A percentile compares a stretch with the other conserved stretches of the same genome.
These are phyloP conservation scores for Balearica regulorum DNA, from an alignment of 2,797 vertebrate species.

Conservation along the genomic window DNA sequence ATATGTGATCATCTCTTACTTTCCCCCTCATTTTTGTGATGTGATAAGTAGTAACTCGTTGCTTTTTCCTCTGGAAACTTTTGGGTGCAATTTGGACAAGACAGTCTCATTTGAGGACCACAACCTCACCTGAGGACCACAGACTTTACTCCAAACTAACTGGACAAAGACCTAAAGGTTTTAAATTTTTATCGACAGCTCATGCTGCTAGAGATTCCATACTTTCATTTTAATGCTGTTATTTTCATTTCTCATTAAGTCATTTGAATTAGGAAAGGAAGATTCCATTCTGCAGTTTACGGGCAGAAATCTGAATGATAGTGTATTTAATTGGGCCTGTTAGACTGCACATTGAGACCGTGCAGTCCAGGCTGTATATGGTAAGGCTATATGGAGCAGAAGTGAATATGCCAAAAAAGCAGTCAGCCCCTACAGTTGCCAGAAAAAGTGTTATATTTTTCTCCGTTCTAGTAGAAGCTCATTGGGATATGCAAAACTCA, in stretches of 20 bases:
- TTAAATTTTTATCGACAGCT: not conserved
- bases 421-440: not conserved
- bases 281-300: not conserved
- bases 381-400: not conserved
- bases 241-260: not conserved
- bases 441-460: conserved; percentile 43
- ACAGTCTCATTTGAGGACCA: not conserved
- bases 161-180: not conserved
- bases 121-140: not conserved
- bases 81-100: not conserved
- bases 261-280: not conserved
- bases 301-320: not conserved
- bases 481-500: conserved; percentile 41
- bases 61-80: not conserved
- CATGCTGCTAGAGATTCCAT: not conserved
- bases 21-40: not conserved
- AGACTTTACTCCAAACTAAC: not conserved
- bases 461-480: conserved; percentile 2
- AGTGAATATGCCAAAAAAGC: not conserved
- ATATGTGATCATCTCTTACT: not conserved
- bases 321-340: not conserved
- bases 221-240: not conserved
- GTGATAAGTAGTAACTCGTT: not conserved
- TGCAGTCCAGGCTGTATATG: not conserved
- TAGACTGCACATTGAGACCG: not conserved